These are phyloP conservation scores for Petrocephalus sullivani DNA, from an alignment of 2,797 vertebrate species.

Conservation along the genomic window DNA sequence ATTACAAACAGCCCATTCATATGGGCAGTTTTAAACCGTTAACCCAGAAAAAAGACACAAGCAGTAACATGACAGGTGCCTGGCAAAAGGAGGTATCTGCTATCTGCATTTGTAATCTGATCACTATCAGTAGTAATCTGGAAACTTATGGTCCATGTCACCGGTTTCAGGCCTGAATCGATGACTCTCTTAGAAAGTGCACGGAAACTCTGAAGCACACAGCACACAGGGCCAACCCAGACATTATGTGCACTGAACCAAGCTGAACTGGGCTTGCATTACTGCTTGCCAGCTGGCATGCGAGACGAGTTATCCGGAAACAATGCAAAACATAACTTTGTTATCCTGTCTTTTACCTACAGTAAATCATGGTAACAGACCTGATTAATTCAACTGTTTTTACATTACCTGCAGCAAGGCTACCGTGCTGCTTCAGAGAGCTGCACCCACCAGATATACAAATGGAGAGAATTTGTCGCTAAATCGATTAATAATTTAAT, in stretches of 20 bases:
- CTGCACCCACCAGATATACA: not conserved
- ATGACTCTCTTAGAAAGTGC: not conserved
- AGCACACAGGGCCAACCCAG: not conserved
- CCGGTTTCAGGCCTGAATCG: not conserved
- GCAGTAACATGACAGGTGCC: not conserved
- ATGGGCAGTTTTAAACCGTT: not conserved
- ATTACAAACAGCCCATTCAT: not conserved
- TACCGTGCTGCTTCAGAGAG: not conserved
- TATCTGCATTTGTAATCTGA: not conserved
- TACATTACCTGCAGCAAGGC: not conserved
- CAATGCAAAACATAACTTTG: too few relatives aligned
- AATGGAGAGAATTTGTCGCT: not conserved
- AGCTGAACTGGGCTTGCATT: not conserved
- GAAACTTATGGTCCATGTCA: conserved; percentile 8
- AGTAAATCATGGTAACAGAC: not conserved
- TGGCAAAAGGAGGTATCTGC: not conserved
- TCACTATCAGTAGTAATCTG: not conserved
- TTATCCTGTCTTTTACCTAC: not conserved
- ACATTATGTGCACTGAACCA: not conserved
- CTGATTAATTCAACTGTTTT: not conserved
- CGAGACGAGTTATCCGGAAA: not conserved
- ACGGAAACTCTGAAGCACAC: not conserved
- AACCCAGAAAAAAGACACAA: not conserved
- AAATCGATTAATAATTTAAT: not conserved
- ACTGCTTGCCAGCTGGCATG: not conserved